Percentiles rank a stretch among this genome's conserved stretches.
Evolutionary conservation across 2,797 vertebrate species (phyloP).

Genomic region (Cossypha dichroa): DNA sequence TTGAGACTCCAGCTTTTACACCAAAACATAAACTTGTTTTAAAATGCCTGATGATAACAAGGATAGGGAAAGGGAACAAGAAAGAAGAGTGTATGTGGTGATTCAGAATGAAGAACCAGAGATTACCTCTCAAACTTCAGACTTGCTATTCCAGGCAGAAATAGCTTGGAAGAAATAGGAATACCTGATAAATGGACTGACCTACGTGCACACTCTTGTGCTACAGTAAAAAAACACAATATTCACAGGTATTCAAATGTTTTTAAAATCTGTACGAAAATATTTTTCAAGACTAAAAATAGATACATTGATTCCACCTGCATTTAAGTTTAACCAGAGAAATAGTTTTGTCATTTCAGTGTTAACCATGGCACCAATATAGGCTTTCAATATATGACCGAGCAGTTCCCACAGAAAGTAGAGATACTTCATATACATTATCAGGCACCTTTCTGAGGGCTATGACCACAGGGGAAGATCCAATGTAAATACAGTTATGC

Average conservation of each 20-base stretch:
- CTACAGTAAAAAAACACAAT: not conserved
- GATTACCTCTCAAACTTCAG: not conserved
- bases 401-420: not conserved
- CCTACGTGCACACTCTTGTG: rapidly evolving
- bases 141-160: not conserved
- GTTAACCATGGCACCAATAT: not conserved
- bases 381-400: not conserved
- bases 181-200: not conserved
- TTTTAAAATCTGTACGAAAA: not conserved
- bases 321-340: not conserved
- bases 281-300: not conserved
- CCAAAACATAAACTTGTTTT: not conserved
- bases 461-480: not conserved
- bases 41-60: not conserved
- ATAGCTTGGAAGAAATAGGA: not conserved
- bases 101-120: not conserved
- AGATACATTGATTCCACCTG: not conserved
- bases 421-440: not conserved
- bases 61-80: not conserved
- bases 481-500: not conserved
- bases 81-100: not conserved
- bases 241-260: not conserved
- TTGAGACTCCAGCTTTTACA: not conserved
- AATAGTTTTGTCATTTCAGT: not conserved
- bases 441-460: not conserved